Evolutionary conservation across 1,140 invertebrate genomes (phyloP), one percentile per base, ranked within the genome.

Genomic region (Sinonovacula constricta): DNA sequence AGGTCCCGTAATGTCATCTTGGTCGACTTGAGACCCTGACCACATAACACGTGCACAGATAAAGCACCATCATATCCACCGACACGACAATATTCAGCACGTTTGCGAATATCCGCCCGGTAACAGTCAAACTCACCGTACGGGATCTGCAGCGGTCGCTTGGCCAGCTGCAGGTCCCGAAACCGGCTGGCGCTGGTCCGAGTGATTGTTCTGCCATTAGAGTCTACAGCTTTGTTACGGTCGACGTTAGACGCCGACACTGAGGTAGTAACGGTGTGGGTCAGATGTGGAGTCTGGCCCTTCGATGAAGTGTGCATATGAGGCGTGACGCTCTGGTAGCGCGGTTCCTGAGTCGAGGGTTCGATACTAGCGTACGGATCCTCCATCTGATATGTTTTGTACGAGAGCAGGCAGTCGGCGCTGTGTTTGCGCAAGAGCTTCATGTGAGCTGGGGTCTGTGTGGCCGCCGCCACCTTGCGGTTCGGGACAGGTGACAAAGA

Each of bases 41-140:
- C 97, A 3, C 96, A 96, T 30, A 98, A 91, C 45, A 99, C 92
- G 89, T 98, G 96, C 5, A 98, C 95, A 94, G 95, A 96, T 0
- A 98, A 92, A 91, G 98, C 94, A 5, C 97, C 97, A 76, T 96
- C 97, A 33, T 97, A 94, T 1, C 96, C 95, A 65, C 85, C 85
- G 45, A 92, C 92, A 54, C 83, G 80, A 33, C 84, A 85, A 18
- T 85, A 79, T 59, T 88, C 86, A 15, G 85, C 74, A 4, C 86
- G 79, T 57, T 86, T 88, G 51, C 83, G 78, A 24, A 86, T 79
- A 78, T 89, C 88, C 26, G 87, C 81, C 63, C 86, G 84, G 70
- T 89, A 90, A 22, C 86, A 85, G 63, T 87, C 87, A 74, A 88
- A 90, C 51, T 90, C 90, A 53, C 90, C 89, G 71, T 88, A 87